Conservation (phyloP, 1,140 invertebrate genomes). For the Papilio polyxenes region DNA sequence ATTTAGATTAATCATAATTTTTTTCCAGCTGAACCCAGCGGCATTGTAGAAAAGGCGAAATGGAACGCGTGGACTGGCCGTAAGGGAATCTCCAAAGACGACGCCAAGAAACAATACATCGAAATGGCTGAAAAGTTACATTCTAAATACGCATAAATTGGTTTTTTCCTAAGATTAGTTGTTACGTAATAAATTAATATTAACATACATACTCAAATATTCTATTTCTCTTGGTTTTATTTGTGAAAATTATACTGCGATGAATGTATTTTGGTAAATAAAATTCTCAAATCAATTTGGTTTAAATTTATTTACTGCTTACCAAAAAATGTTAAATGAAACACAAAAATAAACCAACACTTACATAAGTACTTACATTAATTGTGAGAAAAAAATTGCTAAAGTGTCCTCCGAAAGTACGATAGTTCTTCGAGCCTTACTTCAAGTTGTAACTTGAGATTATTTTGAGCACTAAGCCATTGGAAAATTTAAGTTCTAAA, state of each 20-base stretch:
- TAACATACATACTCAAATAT: conserved; percentile 25
- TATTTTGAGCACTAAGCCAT: too few relatives aligned
- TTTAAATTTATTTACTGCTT: background rate
- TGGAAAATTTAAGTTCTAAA: too few relatives aligned
- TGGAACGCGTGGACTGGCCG: conserved; percentile 95
- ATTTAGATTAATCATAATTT: background rate
- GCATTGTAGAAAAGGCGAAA: conserved; percentile 97
- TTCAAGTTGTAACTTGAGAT: too few relatives aligned
- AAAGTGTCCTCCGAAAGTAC: too few relatives aligned
- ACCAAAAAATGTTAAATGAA: too few relatives aligned
- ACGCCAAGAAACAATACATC: conserved; percentile 92
- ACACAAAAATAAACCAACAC: too few relatives aligned
- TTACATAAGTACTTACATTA: too few relatives aligned
- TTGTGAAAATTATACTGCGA: conserved; percentile 2
- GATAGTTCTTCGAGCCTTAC: too few relatives aligned
- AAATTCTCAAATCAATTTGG: conserved; percentile 1
- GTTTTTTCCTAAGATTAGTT: conserved; percentile 32
- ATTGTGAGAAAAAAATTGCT: too few relatives aligned
- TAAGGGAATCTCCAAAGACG: conserved; percentile 90
- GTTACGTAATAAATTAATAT: conserved; percentile 31
- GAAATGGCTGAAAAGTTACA: conserved; percentile 85
- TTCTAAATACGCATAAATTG: conserved; percentile 75
- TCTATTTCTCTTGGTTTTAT: background rate
- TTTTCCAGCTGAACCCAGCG: conserved; percentile 88
- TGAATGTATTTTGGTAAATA: conserved; percentile 19